These are phyloP conservation scores for Helogale parvula DNA, from an alignment of 2,113 vertebrate species.

Conservation along the genomic window DNA sequence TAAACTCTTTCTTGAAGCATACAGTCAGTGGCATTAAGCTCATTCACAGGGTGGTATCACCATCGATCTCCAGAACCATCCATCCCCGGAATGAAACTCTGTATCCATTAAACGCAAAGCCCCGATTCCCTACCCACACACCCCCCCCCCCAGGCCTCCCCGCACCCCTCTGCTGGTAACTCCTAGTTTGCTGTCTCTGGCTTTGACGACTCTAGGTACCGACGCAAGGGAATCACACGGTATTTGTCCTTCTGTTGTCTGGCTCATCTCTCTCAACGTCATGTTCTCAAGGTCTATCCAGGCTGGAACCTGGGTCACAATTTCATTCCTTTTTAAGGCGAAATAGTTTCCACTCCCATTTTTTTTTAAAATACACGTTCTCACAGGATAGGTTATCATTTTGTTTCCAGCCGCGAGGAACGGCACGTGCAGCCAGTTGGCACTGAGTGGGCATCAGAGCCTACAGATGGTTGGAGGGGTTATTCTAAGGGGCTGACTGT, in stretches of 20 bases:
- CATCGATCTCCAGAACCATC: neutral
- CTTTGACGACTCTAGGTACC: neutral
- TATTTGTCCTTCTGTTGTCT: neutral
- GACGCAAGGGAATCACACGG: fast-evolving
- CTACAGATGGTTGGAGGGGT: neutral
- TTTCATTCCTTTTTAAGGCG: constrained; percentile 6
- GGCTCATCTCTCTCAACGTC: neutral
- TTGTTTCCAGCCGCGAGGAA: neutral
- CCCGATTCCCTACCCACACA: neutral
- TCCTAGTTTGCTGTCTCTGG: neutral
- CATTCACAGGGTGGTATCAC: neutral
- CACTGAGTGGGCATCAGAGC: neutral
- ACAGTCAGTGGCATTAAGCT: neutral
- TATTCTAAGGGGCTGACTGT: neutral
- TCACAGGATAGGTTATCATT: neutral
- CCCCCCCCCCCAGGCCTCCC: no score
- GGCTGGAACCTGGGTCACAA: neutral
- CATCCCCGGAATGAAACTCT: neutral
- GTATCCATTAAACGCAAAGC: no score
- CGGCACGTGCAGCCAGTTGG: neutral
- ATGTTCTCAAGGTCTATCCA: neutral
- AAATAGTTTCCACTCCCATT: neutral
- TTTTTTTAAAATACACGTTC: neutral
- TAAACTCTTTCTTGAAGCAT: neutral
- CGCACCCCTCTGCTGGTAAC: fast-evolving